Base-by-base conservation (phyloP, 2,888 invertebrate genomes). In the Axea sp. region DNA sequence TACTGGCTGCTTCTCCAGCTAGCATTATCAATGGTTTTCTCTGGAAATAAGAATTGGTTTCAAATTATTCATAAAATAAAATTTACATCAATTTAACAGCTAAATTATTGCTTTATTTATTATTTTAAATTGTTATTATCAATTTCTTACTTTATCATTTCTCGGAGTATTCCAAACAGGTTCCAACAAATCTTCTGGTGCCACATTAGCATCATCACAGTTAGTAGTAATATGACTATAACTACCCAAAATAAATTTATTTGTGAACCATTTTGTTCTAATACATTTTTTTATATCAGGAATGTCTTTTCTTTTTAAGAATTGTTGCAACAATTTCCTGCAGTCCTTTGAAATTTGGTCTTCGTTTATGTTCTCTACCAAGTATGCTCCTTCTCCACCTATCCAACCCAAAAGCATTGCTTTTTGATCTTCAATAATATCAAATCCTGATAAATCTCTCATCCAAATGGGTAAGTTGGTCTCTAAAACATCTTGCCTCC, bases 1-100 rank as follows among this genome's bases (percentile, higher is more conserved):
- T 86, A 78, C 91, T 90, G 8, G 90, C 89, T 2, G 92, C 92
- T 87, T 93, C 93, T 12, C 93, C 93, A 49, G 92, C 92, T 53
- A 93, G 88, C 75, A 91, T 81, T 55, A 93, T 82, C 59, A 90
- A 83, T 4, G 92, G 91, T 55, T 82, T 53, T 49, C 77, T 75
- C 88, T 89, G 76, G 1, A 82, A 81, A 15, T 9, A 64, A n/a
- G n/a, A n/a, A n/a, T n/a, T n/a, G n/a, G n/a, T n/a, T n/a, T n/a
- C n/a, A n/a, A n/a, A n/a, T n/a, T n/a, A n/a, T n/a, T n/a, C n/a
- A n/a, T n/a, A n/a, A n/a, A n/a, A n/a, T n/a, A n/a, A n/a, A n/a
- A n/a, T n/a, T n/a, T n/a, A n/a, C n/a, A n/a, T n/a, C n/a, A n/a
- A n/a, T n/a, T n/a, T n/a, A n/a, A n/a, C n/a, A n/a, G n/a, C n/a